phyloP scores from a whole-genome alignment of 2,113 vertebrate species.

The Myocastor coypus region DNA sequence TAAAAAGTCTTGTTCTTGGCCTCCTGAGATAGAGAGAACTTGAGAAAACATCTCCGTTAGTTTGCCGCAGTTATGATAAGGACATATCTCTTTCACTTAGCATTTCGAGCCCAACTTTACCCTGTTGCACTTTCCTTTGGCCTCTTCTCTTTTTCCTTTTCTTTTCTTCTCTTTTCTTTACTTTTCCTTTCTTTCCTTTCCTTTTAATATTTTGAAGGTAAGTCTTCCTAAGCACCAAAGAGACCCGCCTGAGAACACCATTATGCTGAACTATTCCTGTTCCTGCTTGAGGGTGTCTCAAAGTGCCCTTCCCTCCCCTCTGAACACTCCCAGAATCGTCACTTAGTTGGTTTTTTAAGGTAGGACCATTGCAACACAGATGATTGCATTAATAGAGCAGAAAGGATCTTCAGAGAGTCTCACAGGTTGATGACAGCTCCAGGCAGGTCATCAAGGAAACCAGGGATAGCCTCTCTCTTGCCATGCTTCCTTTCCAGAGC shows the following conservation, averaged over 20 bases:
- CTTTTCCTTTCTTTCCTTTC: background rate
- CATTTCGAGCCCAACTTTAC: background rate
- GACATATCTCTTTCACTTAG: background rate
- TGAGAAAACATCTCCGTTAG: background rate
- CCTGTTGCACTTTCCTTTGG: background rate
- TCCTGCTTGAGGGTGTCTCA: background rate
- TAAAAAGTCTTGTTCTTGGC: background rate
- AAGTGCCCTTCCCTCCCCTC: background rate
- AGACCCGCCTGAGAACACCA: background rate
- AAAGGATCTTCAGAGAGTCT: background rate
- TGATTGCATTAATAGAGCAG: background rate
- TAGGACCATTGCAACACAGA: background rate
- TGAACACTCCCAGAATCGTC: no score
- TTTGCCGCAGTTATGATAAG: background rate
- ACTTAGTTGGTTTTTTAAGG: background rate
- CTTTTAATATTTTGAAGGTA: background rate
- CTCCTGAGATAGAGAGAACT: background rate
- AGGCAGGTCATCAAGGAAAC: background rate
- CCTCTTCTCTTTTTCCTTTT: no score
- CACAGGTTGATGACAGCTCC: background rate
- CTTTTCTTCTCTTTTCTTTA: no score
- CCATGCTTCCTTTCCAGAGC: background rate
- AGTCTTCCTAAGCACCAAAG: background rate
- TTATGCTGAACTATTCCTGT: background rate
- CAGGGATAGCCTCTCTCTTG: background rate